Base-by-base conservation (phyloP, 2,888 invertebrate species). In the Scrobipalpa costella region DNA sequence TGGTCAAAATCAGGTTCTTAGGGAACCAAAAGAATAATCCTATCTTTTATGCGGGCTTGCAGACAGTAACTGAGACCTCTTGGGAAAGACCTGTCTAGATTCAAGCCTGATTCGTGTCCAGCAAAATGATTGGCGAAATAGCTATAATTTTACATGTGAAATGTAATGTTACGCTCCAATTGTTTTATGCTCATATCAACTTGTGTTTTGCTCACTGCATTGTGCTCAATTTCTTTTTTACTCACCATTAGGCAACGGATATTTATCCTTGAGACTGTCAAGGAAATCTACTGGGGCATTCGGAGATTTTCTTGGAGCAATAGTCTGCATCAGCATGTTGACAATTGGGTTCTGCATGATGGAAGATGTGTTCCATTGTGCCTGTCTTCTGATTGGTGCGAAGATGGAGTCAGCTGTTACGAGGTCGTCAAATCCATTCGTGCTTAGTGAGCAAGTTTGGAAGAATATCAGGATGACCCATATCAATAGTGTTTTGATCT, bases 221-320 rank as follows among this genome's bases (percentile, higher is more conserved):
- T 44, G 44, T 15, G n/a, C n/a, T 15, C 44, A 52, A 21, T 52
- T 38, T 61, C 11, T 47, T 21, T 44, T 44, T 44, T n/a, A 44
- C 80, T 75, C 64, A 82, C 81, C 80, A 49, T 72, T 67, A 0
- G 82, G 81, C 50, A 80, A 67, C 19, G 76, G 73, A 62, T 78
- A 81, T 0, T 64, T 66, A 50, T 83, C 83, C 52, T 81, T 69
- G 33, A 83, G 63, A 55, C 72, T 72, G 62, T 80, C 80, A 47
- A 82, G 79, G 7, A 73, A 57, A 62, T 81, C 78, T 0, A 67
- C 68, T 34, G 72, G 68, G 19, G 69, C 66, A 17, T 63, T 68
- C 17, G 75, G 75, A 0, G 58, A 69, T 61, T 78, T 75, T 38
- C 72, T 75, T 9, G 74, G 71, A 2, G 76, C 69, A 6, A 68